These are phyloP conservation scores for Meloidogyne chitwoodi DNA, from an alignment of 1,140 invertebrate genomes.

Conservation along the genomic window DNA sequence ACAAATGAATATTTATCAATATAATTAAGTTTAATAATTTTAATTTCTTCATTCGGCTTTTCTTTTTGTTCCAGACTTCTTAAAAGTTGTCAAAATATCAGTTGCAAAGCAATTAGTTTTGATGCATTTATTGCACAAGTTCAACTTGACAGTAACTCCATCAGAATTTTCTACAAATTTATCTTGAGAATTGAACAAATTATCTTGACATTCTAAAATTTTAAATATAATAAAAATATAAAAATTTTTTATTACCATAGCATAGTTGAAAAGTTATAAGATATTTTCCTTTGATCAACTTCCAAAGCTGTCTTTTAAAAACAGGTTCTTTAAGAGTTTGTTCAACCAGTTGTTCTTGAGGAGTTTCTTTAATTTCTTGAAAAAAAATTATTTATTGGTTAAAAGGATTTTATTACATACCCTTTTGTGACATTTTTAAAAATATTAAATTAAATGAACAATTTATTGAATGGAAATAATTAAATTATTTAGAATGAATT, in stretches of 20 bases:
- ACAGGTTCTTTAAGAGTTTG: no score
- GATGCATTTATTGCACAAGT: not conserved
- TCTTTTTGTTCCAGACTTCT: not conserved
- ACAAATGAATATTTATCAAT: no score
- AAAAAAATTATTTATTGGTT: no score
- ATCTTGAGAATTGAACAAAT: not conserved
- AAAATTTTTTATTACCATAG: not conserved
- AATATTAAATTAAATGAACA: no score
- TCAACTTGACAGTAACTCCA: not conserved
- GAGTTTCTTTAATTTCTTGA: no score
- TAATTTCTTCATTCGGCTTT: no score
- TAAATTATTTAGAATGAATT: no score
- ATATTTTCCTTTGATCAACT: not conserved
- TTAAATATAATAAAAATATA: not conserved
- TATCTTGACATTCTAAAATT: not conserved
- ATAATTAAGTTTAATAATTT: no score
- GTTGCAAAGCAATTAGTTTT: not conserved
- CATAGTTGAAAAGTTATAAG: not conserved
- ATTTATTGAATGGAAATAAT: no score
- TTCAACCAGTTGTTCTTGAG: no score
- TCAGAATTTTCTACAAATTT: not conserved
- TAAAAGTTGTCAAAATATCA: not conserved
- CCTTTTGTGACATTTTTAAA: no score
- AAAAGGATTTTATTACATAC: no score
- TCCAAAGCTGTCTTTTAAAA: not conserved